Base-by-base conservation (phyloP, 2,888 invertebrate genomes). In the Lysandra bellargus region DNA sequence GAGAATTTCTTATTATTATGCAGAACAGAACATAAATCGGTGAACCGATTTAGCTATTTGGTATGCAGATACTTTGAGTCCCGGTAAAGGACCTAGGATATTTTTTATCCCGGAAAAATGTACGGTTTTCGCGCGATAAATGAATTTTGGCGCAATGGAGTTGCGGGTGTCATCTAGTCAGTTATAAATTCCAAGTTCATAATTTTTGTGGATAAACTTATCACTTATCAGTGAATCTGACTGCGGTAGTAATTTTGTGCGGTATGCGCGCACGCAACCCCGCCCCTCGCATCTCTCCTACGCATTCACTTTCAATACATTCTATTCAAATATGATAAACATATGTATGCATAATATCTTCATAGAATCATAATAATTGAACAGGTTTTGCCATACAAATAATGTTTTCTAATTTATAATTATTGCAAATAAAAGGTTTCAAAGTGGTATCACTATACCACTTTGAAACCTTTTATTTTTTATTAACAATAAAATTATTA, bases 291-390 rank as follows among this genome's bases (percentile, higher is more conserved):
- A 80, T 79, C 77, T 81, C 78, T 69, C 69, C 37, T 78, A 80
- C 80, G 78, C 80, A 78, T 84, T 83, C 84, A 83, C 84, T 86
- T 85, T 85, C 84, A 81, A 83, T 85, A 83, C 84, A 85, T 85
- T 83, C 81, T 83, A 83, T 79, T 79, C 79, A 83, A 82, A 82
- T 78, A 30, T 75, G 76, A 76, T 76, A 76, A 76, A 57, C 53
- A 76, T 57, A 33, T 23, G 30, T 76, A 49, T 17, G 57, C 76
- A 76, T 23, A 53, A 76, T 23, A 53, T 53, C 33, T 49, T 53
- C 57, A 9, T 23, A 17, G 17, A 40, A 74, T 44, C 75, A 69
- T 37, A 69, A 69, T 33, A 69, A 14, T 33, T 37, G 69, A 69
- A 37, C 12, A 12, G 2, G 1, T 37, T 37, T 17, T 14, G 33